These are phyloP conservation scores for Triops cancriformis DNA, from an alignment of 1,140 invertebrate genomes.

Conservation along the genomic window DNA sequence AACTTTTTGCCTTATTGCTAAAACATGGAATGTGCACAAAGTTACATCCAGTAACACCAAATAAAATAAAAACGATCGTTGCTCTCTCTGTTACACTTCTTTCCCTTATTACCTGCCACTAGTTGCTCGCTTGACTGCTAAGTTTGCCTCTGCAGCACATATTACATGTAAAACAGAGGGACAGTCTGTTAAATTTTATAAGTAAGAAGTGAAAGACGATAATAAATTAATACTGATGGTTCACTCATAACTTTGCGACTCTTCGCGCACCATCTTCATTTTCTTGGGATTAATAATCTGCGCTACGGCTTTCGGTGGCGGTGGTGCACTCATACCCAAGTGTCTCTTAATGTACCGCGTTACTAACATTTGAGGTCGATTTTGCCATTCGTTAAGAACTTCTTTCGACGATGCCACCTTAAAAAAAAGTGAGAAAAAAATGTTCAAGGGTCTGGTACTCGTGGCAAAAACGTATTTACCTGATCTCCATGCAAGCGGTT, in stretches of 20 bases:
- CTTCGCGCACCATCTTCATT: slow-evolving; percentile 81
- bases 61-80: neutral
- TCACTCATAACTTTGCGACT: slow-evolving; percentile 77
- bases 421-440: slow-evolving; percentile 29
- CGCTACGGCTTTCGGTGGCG: slow-evolving; percentile 23
- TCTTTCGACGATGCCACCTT: slow-evolving; percentile 78
- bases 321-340: slow-evolving; percentile 53
- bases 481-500: slow-evolving; percentile 91
- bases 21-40: neutral
- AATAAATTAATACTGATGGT: neutral
- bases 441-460: neutral
- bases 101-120: neutral
- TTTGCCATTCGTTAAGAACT: slow-evolving; percentile 84
- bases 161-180: neutral
- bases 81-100: neutral
- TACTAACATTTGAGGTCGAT: slow-evolving; percentile 78
- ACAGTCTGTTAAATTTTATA: neutral
- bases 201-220: neutral
- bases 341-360: slow-evolving; percentile 77
- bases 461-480: slow-evolving; percentile 45
- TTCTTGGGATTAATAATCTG: slow-evolving; percentile 39
- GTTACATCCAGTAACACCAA: neutral
- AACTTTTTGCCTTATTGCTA: slow-evolving; percentile 1
- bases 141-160: neutral
- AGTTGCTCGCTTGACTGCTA: neutral